Base-by-base conservation (phyloP, 2,888 invertebrate genomes). In the Caenorhabditis sulstoni region DNA sequence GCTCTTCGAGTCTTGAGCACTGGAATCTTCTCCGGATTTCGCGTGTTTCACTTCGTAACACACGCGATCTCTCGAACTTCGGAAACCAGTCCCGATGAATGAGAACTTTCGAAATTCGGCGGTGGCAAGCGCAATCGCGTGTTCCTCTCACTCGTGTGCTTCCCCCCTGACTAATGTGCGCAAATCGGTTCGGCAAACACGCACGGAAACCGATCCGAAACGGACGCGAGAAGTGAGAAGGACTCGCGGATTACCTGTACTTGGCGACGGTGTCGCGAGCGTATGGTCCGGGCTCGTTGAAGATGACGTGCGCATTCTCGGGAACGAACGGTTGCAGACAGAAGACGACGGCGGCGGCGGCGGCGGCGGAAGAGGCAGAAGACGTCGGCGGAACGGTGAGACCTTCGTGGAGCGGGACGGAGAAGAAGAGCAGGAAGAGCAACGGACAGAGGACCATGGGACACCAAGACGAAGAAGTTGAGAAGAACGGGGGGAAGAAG, bases 251-350 rank as follows among this genome's bases (percentile, higher is more conserved):
- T 52, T 50, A 84, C 84, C 84, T 84, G 61, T 84, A 84, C 55
- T 94, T 93, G 84, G 94, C 94, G 0, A 95, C 95, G 90, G 96
- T 96, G 22, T 95, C 95, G 1, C 93, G 94, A 0, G 95, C 91
- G 49, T 84, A 85, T 1, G 87, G 87, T 16, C 82, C 82, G 12
- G 83, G 78, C 57, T 82, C 82, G 20, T 84, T 85, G 73, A 88
- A 88, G 0, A 93, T 93, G 58, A 96, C 94, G 66, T 93, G 93
- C 0, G 96, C 96, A 71, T 94, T 93, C 16, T 94, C 93, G 35
- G 88, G 87, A 0, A 89, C 87, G 52, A 79, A 84, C 12, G 89
- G 89, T 62, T 88, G 88, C 4, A 81, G 73, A 49, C 89, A 88
- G 39, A 64, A 71, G 14, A 70, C 44, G 16, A 7, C 29, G 4